A percentile compares a stretch with the other conserved stretches of the same genome.
Evolutionary conservation across 2,888 invertebrate species (phyloP).

Genomic region (Dryococelus australis): DNA sequence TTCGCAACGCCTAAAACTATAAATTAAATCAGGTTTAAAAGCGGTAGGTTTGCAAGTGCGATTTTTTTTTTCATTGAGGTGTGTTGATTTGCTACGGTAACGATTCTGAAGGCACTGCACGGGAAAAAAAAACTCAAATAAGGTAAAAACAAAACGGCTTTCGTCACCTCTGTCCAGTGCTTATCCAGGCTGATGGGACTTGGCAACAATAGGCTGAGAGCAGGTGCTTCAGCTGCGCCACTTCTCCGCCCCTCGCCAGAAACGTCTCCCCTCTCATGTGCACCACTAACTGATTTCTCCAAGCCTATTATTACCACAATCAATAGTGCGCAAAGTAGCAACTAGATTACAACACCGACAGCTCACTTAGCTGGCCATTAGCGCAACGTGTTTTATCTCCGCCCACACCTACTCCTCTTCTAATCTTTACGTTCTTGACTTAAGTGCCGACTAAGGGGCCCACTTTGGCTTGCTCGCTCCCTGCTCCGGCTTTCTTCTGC

Average conservation of each 20-base stretch:
- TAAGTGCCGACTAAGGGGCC: background rate
- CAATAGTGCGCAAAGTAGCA: slow-evolving; percentile 13
- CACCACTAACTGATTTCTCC: background rate
- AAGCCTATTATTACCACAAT: slow-evolving; percentile 18
- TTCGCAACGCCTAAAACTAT: too few relatives aligned
- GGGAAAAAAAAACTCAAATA: too few relatives aligned
- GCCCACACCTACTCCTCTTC: background rate
- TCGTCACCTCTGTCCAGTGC: too few relatives aligned
- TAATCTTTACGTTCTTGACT: background rate
- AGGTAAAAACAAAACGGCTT: too few relatives aligned
- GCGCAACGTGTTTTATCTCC: slow-evolving; percentile 10
- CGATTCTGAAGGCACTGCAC: too few relatives aligned
- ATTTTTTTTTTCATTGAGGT: too few relatives aligned
- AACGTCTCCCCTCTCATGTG: background rate
- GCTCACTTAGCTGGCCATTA: slow-evolving; percentile 22
- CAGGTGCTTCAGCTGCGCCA: background rate
- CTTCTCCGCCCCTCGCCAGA: background rate
- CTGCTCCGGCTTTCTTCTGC: too few relatives aligned
- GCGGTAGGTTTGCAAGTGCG: too few relatives aligned
- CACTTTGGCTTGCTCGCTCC: too few relatives aligned
- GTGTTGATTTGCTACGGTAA: too few relatives aligned
- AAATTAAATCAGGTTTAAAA: too few relatives aligned
- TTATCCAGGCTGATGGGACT: too few relatives aligned
- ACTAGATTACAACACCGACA: slow-evolving; percentile 25
- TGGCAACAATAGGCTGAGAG: background rate